phyloP scores from a whole-genome alignment of 1,140 invertebrate genomes.

The Olivierus martensii region DNA sequence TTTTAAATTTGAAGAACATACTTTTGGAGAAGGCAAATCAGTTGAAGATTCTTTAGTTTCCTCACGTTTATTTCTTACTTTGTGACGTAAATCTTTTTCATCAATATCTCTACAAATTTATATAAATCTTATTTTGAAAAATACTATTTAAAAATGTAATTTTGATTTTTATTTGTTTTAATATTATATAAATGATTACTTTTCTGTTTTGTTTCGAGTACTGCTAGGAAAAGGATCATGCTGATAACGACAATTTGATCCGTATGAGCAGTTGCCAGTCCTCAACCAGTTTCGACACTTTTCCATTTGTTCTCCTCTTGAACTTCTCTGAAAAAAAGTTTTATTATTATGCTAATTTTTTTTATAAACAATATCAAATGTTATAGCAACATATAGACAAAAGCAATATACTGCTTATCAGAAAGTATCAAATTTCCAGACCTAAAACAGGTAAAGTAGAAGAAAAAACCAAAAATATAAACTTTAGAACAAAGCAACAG shows the following conservation, averaged over 20 bases:
- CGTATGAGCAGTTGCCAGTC: conserved; percentile 15
- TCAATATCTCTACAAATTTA: conserved; percentile 4
- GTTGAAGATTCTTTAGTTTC: conserved; percentile 13
- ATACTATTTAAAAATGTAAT: too few relatives aligned
- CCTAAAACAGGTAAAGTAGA: too few relatives aligned
- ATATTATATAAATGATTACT: conserved; percentile 1
- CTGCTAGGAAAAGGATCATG: conserved; percentile 9
- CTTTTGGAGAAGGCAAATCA: conserved; percentile 11
- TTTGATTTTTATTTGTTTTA: too few relatives aligned
- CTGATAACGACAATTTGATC: conserved; percentile 12
- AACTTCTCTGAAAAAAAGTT: conserved; percentile 9
- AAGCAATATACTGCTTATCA: too few relatives aligned
- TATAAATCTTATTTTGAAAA: background rate
- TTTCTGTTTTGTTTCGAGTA: conserved; percentile 8
- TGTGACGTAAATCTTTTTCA: conserved; percentile 12
- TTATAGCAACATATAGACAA: too few relatives aligned
- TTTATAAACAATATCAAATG: too few relatives aligned
- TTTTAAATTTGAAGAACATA: background rate
- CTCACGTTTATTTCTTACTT: conserved; percentile 11
- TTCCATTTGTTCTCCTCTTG: conserved; percentile 6
- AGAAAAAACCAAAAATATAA: too few relatives aligned
- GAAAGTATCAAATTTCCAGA: too few relatives aligned
- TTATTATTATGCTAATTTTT: too few relatives aligned
- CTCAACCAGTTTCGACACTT: conserved; percentile 16
- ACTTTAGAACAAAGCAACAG: too few relatives aligned